These are phyloP conservation scores for Diadema setosum DNA, from an alignment of 35 echinoderm and acorn worm species.

Conservation along the genomic window DNA sequence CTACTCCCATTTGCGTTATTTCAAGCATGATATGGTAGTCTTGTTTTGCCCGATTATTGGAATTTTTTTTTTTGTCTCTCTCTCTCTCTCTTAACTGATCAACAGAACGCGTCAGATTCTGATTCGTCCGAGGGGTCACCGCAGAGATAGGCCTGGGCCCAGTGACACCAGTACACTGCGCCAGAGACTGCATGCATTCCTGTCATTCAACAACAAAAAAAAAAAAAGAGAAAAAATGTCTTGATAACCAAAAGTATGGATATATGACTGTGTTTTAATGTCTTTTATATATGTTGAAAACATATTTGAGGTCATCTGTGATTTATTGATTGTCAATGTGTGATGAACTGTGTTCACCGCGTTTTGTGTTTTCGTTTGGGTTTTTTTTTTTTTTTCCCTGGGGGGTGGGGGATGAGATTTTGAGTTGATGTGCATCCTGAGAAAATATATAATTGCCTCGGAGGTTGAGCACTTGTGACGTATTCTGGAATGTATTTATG, in stretches of 20 bases:
- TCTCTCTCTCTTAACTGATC: background rate
- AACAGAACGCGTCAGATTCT: background rate
- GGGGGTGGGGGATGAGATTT: background rate
- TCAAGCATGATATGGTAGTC: background rate
- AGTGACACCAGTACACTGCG: background rate
- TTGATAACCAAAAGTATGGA: conserved; percentile 12
- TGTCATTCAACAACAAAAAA: conserved; percentile 18
- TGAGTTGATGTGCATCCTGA: background rate
- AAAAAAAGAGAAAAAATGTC: background rate
- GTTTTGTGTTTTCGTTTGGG: background rate
- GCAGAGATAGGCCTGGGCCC: background rate
- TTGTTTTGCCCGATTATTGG: background rate
- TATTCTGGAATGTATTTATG: no score
- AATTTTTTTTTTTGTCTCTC: background rate
- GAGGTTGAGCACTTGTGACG: no score
- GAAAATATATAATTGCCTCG: background rate
- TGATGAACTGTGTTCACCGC: background rate
- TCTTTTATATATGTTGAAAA: background rate
- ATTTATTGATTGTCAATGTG: background rate
- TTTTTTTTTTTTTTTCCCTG: background rate
- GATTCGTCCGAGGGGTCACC: background rate
- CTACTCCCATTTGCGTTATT: background rate
- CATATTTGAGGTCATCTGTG: background rate
- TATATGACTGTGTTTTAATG: background rate
- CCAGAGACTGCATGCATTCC: conserved; percentile 7